Percentiles rank a stretch among this genome's conserved stretches.
These are phyloP conservation scores for Nomada hirtipes DNA, from an alignment of 2,888 invertebrate genomes.

Conservation along the genomic window DNA sequence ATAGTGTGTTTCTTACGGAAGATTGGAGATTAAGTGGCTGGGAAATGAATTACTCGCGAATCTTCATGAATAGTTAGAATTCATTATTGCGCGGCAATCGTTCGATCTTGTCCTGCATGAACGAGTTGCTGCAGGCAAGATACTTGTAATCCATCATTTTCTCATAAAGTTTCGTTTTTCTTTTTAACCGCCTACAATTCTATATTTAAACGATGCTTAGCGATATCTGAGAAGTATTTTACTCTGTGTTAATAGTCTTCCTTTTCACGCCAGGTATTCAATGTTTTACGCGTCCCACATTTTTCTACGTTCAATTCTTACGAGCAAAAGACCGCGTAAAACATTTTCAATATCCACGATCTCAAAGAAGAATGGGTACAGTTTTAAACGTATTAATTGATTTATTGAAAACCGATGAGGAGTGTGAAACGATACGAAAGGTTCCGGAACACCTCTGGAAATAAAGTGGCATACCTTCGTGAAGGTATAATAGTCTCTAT, in stretches of 20 bases:
- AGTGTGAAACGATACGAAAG: neutral
- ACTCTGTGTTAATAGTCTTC: neutral
- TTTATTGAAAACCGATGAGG: no score
- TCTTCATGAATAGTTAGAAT: constrained; percentile 17
- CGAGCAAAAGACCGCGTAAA: neutral
- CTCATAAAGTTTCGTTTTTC: neutral
- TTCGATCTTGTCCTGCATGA: constrained; percentile 2
- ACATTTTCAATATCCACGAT: neutral
- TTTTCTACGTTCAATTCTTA: neutral
- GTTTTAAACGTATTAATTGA: no score
- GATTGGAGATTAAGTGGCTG: constrained; percentile 11
- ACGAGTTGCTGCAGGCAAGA: neutral
- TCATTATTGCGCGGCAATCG: neutral
- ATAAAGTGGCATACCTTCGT: neutral
- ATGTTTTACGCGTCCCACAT: neutral
- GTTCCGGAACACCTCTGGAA: neutral
- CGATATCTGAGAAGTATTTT: neutral
- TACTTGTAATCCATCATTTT: neutral
- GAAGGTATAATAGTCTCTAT: neutral
- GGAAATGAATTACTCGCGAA: constrained; percentile 21
- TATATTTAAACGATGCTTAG: neutral
- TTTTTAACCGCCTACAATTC: neutral
- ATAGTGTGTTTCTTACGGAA: constrained; percentile 36
- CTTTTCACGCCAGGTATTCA: neutral
- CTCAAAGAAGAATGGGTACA: neutral